These are phyloP conservation scores for Pleuronectes platessa DNA, from an alignment of 2,113 vertebrate species.

Conservation along the genomic window DNA sequence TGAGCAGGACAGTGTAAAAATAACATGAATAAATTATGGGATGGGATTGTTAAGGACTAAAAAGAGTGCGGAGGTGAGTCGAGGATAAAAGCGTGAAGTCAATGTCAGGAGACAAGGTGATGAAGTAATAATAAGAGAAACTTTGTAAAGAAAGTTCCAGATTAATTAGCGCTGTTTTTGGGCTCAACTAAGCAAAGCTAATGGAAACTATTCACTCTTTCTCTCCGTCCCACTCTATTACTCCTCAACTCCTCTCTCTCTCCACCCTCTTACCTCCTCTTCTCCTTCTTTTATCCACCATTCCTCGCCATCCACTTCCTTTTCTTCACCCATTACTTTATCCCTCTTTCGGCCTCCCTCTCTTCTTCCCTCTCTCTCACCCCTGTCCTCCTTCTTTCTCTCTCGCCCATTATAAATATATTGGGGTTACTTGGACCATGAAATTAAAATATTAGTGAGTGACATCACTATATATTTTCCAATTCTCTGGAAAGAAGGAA, in stretches of 20 bases:
- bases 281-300: slow-evolving; percentile 14
- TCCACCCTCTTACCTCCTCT: not conserved
- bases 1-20: not conserved
- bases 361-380: slow-evolving; percentile 3
- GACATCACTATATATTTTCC: slow-evolving; percentile 81
- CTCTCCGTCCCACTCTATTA: slow-evolving; percentile 27
- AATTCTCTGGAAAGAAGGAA: slow-evolving; percentile 62
- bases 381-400: slow-evolving; percentile 29
- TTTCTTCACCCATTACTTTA: not conserved
- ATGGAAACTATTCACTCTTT: slow-evolving; percentile 63
- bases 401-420: slow-evolving; percentile 74
- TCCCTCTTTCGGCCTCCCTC: not conserved
- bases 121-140: slow-evolving; percentile 50
- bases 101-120: slow-evolving; percentile 36
- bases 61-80: slow-evolving; percentile 17
- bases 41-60: not conserved
- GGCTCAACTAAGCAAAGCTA: slow-evolving; percentile 70
- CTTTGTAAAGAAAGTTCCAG: slow-evolving; percentile 63
- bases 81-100: slow-evolving; percentile 19
- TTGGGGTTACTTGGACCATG: slow-evolving; percentile 81
- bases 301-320: slow-evolving; percentile 17
- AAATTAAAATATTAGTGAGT: slow-evolving; percentile 84
- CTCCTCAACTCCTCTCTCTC: slow-evolving; percentile 8
- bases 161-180: slow-evolving; percentile 75
- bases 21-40: not conserved